phyloP scores from a whole-genome alignment of 1,140 invertebrate genomes.

The Xylocopa sonorina region DNA sequence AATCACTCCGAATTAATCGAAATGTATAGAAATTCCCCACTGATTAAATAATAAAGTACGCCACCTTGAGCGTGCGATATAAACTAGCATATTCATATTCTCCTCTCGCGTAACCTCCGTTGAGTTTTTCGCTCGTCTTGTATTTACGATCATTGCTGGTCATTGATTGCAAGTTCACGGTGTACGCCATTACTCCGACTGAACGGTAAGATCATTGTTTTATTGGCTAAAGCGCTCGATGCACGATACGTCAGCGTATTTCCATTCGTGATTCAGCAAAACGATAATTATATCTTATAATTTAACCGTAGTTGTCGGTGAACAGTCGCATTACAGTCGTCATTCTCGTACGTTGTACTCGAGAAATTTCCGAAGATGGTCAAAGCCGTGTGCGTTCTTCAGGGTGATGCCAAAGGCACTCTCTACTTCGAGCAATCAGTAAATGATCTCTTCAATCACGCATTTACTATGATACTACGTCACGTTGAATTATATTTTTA shows the following conservation, averaged over 20 bases:
- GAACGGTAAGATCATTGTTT: constrained; percentile 27
- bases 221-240: not conserved
- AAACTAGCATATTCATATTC: constrained; percentile 6
- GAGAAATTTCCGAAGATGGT: constrained; percentile 70
- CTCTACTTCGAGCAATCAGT: constrained; percentile 90
- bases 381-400: constrained; percentile 93
- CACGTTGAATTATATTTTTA: not conserved
- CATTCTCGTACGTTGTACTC: not conserved
- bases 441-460: constrained; percentile 66
- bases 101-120: not conserved
- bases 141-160: not conserved
- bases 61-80: not conserved
- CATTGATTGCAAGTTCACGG: not conserved
- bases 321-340: not conserved
- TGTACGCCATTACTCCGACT: constrained; percentile 12
- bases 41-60: not conserved
- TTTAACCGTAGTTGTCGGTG: constrained; percentile 17
- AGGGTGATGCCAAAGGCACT: constrained; percentile 91
- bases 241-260: constrained; percentile 7
- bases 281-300: constrained; percentile 33
- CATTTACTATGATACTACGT: not conserved
- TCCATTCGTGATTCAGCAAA: constrained; percentile 72
- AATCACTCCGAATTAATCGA: too few species aligned
- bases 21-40: too few species aligned
- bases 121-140: not conserved